These are phyloP conservation scores for Tonatia bakeri DNA, from an alignment of 2,113 vertebrate genomes.

Conservation along the genomic window DNA sequence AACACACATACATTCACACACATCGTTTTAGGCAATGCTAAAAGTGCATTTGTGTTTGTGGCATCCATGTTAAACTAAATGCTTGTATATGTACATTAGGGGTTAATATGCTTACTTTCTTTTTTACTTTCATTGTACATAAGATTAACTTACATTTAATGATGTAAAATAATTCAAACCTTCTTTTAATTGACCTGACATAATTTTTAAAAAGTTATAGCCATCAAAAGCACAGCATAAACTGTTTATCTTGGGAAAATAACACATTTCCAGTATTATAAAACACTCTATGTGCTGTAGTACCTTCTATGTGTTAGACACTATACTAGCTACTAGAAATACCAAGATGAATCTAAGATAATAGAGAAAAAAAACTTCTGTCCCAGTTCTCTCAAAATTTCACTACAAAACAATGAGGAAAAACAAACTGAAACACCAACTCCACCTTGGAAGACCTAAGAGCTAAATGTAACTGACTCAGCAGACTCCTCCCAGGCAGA, in stretches of 20 bases:
- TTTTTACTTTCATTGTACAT: background rate
- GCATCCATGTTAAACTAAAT: background rate
- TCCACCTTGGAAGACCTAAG: background rate
- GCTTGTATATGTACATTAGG: background rate
- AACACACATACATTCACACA: background rate
- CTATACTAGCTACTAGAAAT: background rate
- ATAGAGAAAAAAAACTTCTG: background rate
- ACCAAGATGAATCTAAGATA: background rate
- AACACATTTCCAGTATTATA: background rate
- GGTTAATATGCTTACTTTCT: background rate
- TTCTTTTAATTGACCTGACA: background rate
- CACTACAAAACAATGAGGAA: background rate
- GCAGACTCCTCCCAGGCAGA: background rate
- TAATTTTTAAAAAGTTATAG: background rate
- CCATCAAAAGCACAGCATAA: background rate
- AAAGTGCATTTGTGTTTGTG: background rate
- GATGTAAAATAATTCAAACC: background rate
- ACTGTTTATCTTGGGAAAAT: background rate
- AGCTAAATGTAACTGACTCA: background rate
- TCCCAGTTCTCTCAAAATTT: background rate
- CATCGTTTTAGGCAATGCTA: background rate
- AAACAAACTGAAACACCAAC: background rate
- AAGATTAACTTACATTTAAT: background rate
- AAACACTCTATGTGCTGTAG: background rate
- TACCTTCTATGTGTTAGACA: background rate